Evolutionary conservation across 2,797 vertebrate species (phyloP), one percentile per base, ranked within the genome.

Genomic region (Corythornis leucogaster): DNA sequence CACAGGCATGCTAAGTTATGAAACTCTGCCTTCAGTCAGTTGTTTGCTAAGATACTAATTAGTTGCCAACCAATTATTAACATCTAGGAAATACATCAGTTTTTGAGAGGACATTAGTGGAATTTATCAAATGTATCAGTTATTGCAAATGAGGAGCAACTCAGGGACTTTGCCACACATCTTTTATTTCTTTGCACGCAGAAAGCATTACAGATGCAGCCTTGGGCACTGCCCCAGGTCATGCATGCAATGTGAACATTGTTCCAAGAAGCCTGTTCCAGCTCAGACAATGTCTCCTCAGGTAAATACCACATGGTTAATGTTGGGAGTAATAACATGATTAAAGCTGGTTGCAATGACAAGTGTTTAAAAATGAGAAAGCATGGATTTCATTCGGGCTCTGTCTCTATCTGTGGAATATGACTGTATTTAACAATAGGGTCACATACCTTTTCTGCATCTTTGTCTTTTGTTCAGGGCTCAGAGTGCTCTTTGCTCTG

Each of bases 1-100:
- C 1, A 5, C 12, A 31, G 10, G 4, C 40, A 4, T 59, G 25
- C 5, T 1, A 4, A 7, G 17, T 6, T n/a, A 16, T 14, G 38
- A 78, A 42, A 70, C 7, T 70, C 61, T 80, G 24, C 51, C 31
- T 80, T 70, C 35, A 59, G 40, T 20, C 40, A 53, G 19, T 9
- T 33, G 6, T 30, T 76, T 28, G 15, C 25, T 67, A 46, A 58
- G 30, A 35, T 28, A 68, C 8, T 2, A 63, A 24, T 38, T 80
- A 73, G 1, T 30, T 79, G 31, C 31, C 35, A 63, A n/a, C 1
- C 13, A 53, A 0, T 59, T 40, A 69, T 48, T 26, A 79, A 79
- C 4, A 35, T 28, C 31, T 70, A 31, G 12, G 67, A 63, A 24
- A 53, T 3, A 12, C 16, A 77, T 48, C 17, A 10, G 0, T 33